Percentiles rank a stretch among this genome's conserved stretches.
These are phyloP conservation scores for Heliconius hewitsoni DNA, from an alignment of 1,140 invertebrate genomes.

Conservation along the genomic window DNA sequence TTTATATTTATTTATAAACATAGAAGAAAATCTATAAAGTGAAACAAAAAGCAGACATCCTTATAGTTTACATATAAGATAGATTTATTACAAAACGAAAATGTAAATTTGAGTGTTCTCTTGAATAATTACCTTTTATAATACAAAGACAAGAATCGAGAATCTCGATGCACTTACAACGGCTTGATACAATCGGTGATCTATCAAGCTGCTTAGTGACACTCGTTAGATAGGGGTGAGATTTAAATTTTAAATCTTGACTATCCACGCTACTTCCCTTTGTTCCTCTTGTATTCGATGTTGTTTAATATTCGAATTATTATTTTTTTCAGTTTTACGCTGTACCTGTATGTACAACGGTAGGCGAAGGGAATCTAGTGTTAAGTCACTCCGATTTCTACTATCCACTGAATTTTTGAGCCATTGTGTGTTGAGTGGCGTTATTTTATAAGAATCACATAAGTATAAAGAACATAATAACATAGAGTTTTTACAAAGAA, in stretches of 20 bases:
- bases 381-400: too few species aligned
- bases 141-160: not conserved
- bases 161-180: slow-evolving; percentile 30
- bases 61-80: too few species aligned
- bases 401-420: too few species aligned
- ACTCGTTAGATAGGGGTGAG: slow-evolving; percentile 56
- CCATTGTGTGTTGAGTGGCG: too few species aligned
- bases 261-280: slow-evolving; percentile 10
- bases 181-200: slow-evolving; percentile 59
- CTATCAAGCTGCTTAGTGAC: slow-evolving; percentile 66
- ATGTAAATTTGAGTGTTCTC: not conserved
- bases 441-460: too few species aligned
- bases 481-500: too few species aligned
- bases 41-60: not conserved
- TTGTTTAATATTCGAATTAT: not conserved
- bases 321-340: not conserved
- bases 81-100: not conserved
- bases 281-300: not conserved
- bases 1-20: too few species aligned
- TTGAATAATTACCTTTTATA: not conserved
- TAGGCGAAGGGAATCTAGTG: too few species aligned
- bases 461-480: too few species aligned
- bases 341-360: too few species aligned
- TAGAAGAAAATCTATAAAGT: too few species aligned
- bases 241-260: slow-evolving; percentile 47